Conservation (phyloP, 2,888 invertebrate genomes). For the Azorinus chamasolen region DNA sequence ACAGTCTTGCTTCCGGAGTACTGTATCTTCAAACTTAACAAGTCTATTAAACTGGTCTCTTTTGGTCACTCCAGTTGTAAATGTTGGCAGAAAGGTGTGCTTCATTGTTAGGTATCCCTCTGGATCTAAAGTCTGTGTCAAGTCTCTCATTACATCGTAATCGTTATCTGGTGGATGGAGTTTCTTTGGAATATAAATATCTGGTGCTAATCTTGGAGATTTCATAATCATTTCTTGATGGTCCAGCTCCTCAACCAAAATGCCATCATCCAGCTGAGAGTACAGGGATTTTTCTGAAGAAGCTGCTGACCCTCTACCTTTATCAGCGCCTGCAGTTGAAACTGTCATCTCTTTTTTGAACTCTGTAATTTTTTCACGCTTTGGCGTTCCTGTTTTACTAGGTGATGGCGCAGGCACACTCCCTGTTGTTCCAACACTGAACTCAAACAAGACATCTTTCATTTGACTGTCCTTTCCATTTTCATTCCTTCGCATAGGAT, state of each 20-base stretch:
- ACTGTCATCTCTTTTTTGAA: conserved; percentile 43
- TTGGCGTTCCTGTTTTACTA: conserved; percentile 41
- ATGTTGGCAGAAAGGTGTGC: conserved; percentile 77
- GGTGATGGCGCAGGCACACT: conserved; percentile 68
- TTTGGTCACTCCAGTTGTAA: conserved; percentile 81
- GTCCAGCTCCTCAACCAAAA: conserved; percentile 80
- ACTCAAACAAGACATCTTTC: conserved; percentile 79
- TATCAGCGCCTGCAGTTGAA: not conserved
- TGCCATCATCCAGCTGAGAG: conserved; percentile 77
- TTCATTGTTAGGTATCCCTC: conserved; percentile 68
- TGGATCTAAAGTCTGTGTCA: conserved; percentile 61
- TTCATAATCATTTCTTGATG: conserved; percentile 76
- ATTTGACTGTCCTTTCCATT: conserved; percentile 59
- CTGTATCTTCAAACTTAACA: conserved; percentile 78
- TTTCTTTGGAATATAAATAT: conserved; percentile 32
- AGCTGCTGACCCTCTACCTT: conserved; percentile 34
- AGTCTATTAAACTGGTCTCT: conserved; percentile 81
- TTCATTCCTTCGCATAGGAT: conserved; percentile 10
- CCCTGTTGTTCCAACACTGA: conserved; percentile 81
- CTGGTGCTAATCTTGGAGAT: conserved; percentile 40
- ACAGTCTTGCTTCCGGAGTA: conserved; percentile 79
- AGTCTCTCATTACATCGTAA: conserved; percentile 63
- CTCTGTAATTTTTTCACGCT: conserved; percentile 44
- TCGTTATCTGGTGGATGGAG: conserved; percentile 41
- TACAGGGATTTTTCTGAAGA: conserved; percentile 71